A percentile compares a stretch with the other conserved stretches of the same genome.
These are phyloP conservation scores for Nothocercus nigrocapillus DNA, from an alignment of 2,113 vertebrate genomes.

Conservation along the genomic window DNA sequence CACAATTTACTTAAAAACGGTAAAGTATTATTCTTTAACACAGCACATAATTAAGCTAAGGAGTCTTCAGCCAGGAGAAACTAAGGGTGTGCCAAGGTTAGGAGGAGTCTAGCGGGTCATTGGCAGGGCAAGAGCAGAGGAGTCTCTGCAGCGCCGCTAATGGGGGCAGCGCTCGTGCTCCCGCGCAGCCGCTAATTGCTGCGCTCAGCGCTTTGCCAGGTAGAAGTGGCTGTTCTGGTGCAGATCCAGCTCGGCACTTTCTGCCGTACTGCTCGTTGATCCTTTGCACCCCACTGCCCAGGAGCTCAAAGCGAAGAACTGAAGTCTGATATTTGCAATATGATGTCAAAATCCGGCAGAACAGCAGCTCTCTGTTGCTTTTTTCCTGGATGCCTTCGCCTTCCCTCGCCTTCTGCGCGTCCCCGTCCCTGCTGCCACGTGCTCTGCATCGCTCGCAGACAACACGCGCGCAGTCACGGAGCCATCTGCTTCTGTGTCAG, in stretches of 20 bases:
- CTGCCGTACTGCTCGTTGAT: rapidly evolving
- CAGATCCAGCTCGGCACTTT: not conserved
- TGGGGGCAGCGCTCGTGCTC: not conserved
- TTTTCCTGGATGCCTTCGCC: not conserved
- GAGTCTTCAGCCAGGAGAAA: not conserved
- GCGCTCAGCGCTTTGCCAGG: not conserved
- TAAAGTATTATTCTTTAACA: not conserved
- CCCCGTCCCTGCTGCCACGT: not conserved
- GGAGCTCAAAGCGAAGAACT: not conserved
- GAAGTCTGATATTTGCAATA: not conserved
- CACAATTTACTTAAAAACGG: not conserved
- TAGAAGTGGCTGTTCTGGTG: rapidly evolving
- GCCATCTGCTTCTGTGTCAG: not conserved
- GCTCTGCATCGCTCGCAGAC: not conserved
- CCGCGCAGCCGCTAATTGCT: rapidly evolving
- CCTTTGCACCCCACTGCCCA: rapidly evolving
- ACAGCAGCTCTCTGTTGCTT: not conserved
- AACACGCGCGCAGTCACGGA: rapidly evolving
- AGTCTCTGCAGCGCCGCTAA: not conserved
- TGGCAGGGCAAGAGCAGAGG: not conserved
- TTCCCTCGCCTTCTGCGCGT: not conserved
- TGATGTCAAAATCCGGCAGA: not conserved
- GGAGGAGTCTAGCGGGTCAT: not conserved
- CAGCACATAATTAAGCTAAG: not conserved
- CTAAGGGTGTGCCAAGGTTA: not conserved